Base-by-base conservation (phyloP, 2,888 invertebrate species). In the Galeruca laticollis region DNA sequence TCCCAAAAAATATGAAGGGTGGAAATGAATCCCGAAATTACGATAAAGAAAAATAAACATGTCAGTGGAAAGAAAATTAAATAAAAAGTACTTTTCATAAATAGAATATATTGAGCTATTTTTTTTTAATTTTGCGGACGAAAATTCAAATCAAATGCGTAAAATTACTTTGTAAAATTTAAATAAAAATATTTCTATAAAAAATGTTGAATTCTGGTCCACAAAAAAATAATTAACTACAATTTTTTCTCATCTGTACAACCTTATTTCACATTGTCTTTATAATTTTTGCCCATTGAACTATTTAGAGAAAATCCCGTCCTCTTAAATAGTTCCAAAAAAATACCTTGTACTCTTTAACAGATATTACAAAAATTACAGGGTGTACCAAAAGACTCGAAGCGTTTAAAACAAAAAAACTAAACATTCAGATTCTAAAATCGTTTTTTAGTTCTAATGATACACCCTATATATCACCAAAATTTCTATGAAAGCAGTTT, bases 211-310 rank as follows among this genome's bases (percentile, higher is more conserved):
- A 72, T 72, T 73, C 69, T 74, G 71, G 74, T 71, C 75, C 74
- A 64, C 74, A 75, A 73, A 74, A 40, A 72, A 64, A 71, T 74
- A 76, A 75, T 77, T 78, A 73, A 73, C 75, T 78, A 77, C 70
- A 70, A 15, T 62, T 73, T 67, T 73, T 73, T 69, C 73, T 76
- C 71, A 69, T 79, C 77, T 80, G 78, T 80, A 80, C 80, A 80
- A 78, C 74, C 77, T 76, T 77, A 75, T 70, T 76, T 79, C 78
- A 80, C 80, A 80, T 73, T 79, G 80, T 80, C 78, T 79, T 80
- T 78, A 75, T 76, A n/a, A 74, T 71, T 71, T 74, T 76, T 74
- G 61, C 64, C 73, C 73, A 77, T 75, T 72, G 54, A 71, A 60
- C 56, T 71, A 63, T 63, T 65, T 47, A 21, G 68, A 70, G 68